Conservation (phyloP, 2,113 vertebrate species). For the Catharus minimus region DNA sequence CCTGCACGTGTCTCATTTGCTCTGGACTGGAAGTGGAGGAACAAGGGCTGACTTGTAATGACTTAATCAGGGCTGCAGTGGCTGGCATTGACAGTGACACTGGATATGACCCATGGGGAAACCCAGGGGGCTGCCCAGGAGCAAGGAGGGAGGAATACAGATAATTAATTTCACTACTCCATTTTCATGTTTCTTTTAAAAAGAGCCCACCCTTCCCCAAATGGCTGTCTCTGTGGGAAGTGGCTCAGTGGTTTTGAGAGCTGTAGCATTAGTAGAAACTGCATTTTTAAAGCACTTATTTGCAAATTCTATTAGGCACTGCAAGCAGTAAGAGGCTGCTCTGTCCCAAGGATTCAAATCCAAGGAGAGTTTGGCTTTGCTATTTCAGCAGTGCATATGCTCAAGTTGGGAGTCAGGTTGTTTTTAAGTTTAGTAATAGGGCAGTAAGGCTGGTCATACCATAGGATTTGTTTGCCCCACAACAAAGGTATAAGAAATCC, state of each 20-base stretch:
- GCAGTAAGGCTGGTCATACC: background rate
- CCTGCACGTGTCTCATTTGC: background rate
- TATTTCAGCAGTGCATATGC: background rate
- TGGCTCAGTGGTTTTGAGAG: background rate
- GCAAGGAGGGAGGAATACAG: background rate
- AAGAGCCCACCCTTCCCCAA: background rate
- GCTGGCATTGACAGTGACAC: constrained; percentile 23
- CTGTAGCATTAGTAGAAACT: background rate
- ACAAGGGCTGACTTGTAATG: constrained; percentile 43
- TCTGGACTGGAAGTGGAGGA: background rate
- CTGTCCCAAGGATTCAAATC: background rate
- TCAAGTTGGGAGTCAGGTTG: background rate
- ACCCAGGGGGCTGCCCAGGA: background rate
- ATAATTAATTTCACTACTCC: constrained; percentile 37
- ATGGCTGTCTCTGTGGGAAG: background rate
- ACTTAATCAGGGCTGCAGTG: constrained; percentile 1
- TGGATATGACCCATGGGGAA: background rate
- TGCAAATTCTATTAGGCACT: background rate
- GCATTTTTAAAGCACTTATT: background rate
- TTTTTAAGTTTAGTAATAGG: background rate
- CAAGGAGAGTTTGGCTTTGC: background rate
- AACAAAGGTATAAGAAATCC: background rate
- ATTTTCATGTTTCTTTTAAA: constrained; percentile 6
- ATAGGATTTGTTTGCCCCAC: background rate
- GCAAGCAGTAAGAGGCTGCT: background rate